Evolutionary conservation across 2,113 vertebrate genomes (phyloP).

Genomic region (Calyptommatus sinebrachiatus): DNA sequence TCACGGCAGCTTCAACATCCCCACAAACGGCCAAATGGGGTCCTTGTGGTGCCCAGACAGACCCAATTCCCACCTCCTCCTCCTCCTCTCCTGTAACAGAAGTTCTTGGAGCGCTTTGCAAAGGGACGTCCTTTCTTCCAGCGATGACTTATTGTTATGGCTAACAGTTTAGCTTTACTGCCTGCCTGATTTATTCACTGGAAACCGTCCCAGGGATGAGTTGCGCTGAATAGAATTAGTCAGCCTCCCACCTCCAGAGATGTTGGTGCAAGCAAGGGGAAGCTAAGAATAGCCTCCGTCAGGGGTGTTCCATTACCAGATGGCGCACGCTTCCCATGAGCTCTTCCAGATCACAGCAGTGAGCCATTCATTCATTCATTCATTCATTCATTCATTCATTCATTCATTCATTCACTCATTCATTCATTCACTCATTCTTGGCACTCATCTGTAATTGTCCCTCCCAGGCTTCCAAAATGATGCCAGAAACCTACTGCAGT

Average conservation of each 20-base stretch:
- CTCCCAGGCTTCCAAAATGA: background rate
- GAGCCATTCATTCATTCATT: background rate
- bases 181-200: slow-evolving; percentile 33
- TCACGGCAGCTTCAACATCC: background rate
- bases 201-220: slow-evolving; percentile 41
- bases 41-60: background rate
- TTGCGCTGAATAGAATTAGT: slow-evolving; percentile 48
- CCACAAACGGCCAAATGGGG: too few species aligned
- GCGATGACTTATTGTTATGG: slow-evolving; percentile 36
- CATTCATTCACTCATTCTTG: background rate
- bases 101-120: slow-evolving; percentile 22
- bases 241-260: slow-evolving; percentile 41
- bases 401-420: background rate
- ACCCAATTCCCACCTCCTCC: too few species aligned
- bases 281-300: slow-evolving; percentile 29
- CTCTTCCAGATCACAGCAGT: background rate
- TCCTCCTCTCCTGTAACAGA: background rate
- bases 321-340: slow-evolving; percentile 8
- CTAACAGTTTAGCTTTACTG: slow-evolving; percentile 6
- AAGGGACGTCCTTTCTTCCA: background rate
- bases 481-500: background rate
- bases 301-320: slow-evolving; percentile 19
- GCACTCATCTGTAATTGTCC: background rate
- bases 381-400: background rate
- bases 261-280: slow-evolving; percentile 36